phyloP scores from a whole-genome alignment of 2,113 vertebrate genomes.

The Mastomys coucha region DNA sequence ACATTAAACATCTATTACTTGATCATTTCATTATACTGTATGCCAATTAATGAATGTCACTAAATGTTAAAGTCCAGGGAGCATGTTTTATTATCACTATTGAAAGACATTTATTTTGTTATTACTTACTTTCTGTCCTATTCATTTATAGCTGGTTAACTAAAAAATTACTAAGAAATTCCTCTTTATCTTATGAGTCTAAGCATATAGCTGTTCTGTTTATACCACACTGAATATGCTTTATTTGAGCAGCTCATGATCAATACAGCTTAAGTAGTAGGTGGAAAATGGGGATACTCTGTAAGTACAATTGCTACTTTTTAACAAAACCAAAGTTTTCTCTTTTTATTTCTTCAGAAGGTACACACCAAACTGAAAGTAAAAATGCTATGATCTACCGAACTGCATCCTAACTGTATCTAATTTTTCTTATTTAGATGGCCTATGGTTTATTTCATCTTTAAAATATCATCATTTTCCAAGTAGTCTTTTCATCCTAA shows the following conservation, averaged over 20 bases:
- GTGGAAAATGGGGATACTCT: neutral
- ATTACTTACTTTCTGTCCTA: constrained; percentile 42
- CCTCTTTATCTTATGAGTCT: constrained; percentile 35
- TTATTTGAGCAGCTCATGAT: constrained; percentile 25
- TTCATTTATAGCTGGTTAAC: constrained; percentile 41
- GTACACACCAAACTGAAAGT: constrained; percentile 10
- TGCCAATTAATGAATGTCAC: constrained; percentile 32
- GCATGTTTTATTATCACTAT: neutral
- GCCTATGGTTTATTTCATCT: constrained; percentile 32
- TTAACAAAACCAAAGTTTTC: neutral
- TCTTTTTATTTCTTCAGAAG: constrained; percentile 46
- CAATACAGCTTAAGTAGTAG: neutral
- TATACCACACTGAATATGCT: neutral
- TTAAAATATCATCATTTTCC: neutral
- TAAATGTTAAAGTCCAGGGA: neutral
- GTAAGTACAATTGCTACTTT: constrained; percentile 2
- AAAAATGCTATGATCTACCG: constrained; percentile 2
- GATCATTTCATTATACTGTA: neutral
- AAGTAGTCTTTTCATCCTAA: constrained; percentile 21
- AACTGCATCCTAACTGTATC: constrained; percentile 29
- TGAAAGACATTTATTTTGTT: neutral
- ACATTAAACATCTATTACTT: constrained; percentile 8
- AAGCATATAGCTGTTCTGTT: neutral
- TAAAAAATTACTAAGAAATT: constrained; percentile 40
- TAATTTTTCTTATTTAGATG: constrained; percentile 36